A percentile compares a stretch with the other conserved stretches of the same genome.
phyloP scores from a whole-genome alignment of 1,140 invertebrate species.

The Wiebesia pumilae region DNA sequence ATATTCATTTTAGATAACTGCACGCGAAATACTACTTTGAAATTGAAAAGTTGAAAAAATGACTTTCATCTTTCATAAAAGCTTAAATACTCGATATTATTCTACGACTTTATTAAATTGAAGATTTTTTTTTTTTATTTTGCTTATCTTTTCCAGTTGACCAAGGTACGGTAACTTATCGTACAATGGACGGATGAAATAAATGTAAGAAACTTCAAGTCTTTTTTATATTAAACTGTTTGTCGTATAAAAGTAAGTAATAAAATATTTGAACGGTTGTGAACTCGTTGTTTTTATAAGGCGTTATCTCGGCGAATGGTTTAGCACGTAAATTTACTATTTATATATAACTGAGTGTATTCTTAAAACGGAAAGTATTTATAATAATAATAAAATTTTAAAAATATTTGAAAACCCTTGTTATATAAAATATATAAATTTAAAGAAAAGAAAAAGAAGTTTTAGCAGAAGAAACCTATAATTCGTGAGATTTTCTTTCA shows the following conservation, averaged over 20 bases:
- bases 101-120: neutral
- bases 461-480: too few relatives aligned
- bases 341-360: neutral
- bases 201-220: neutral
- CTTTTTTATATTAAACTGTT: neutral
- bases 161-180: neutral
- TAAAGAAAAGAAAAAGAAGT: too few relatives aligned
- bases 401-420: too few relatives aligned
- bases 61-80: too few relatives aligned
- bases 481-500: too few relatives aligned
- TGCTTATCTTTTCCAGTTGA: neutral
- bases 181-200: neutral
- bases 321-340: too few relatives aligned
- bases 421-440: too few relatives aligned
- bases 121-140: conserved; percentile 7
- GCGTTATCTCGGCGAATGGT: too few relatives aligned
- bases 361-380: neutral
- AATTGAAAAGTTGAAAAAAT: conserved; percentile 12
- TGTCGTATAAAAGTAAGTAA: too few relatives aligned
- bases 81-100: neutral
- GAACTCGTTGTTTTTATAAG: too few relatives aligned
- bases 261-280: too few relatives aligned
- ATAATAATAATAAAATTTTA: neutral
- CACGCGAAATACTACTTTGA: neutral
- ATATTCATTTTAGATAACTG: conserved; percentile 2